Evolutionary conservation across 2,113 vertebrate genomes (phyloP).

Genomic region (Ptilorrhoa leucosticta): DNA sequence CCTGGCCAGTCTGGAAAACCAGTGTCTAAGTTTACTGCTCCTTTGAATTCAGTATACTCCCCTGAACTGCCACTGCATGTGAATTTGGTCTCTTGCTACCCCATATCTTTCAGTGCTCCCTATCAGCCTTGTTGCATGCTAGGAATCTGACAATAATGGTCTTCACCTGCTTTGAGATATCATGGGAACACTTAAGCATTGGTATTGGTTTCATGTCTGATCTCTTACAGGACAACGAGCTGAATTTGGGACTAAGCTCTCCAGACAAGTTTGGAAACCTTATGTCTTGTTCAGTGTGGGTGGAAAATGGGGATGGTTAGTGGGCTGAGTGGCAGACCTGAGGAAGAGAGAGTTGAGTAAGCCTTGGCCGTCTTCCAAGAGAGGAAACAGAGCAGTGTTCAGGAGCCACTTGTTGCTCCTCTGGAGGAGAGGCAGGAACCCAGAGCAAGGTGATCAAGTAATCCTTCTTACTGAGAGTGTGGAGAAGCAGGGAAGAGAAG

Average conservation of each 20-base stretch:
- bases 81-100: neutral
- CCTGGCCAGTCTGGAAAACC: neutral
- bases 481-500: neutral
- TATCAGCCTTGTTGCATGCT: neutral
- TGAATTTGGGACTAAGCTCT: conserved; percentile 34
- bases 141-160: conserved; percentile 49
- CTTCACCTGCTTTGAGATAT: conserved; percentile 44
- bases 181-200: neutral
- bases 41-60: neutral
- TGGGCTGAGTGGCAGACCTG: conserved; percentile 31
- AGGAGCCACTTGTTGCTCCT: neutral
- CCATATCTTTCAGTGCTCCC: neutral
- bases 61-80: neutral
- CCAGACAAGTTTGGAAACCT: conserved; percentile 35
- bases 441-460: neutral
- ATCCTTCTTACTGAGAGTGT: neutral
- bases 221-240: neutral
- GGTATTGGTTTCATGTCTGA: conserved; percentile 9
- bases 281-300: neutral
- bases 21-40: neutral
- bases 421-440: neutral
- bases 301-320: conserved; percentile 13
- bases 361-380: conserved; percentile 1
- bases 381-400: neutral
- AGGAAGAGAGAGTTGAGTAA: conserved; percentile 24